Base-by-base conservation (phyloP, 2,888 invertebrate species). In the Nomada goodeniana region DNA sequence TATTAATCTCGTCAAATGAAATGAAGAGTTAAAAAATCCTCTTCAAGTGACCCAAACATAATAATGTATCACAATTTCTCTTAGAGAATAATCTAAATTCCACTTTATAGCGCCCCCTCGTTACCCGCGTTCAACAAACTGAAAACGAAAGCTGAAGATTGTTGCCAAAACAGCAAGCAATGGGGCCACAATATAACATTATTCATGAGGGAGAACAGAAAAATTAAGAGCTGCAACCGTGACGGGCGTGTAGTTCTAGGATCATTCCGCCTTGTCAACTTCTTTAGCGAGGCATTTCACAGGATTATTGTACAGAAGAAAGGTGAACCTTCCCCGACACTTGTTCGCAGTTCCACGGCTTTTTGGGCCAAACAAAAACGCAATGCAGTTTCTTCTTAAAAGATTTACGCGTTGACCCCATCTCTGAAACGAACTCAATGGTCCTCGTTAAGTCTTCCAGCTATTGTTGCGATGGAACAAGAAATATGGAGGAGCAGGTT, bases 381-480 rank as follows among this genome's bases (percentile, higher is more conserved):
- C n/a, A 55, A 47, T 55, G 23, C 5, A 55, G 72, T 76, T 55
- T 29, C 55, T 71, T 50, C 72, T 23, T 0, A 5, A 23, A 47
- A 55, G 76, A 76, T 76, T 76, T 76, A 76, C 71, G 47, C 3
- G 55, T 20, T 52, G 71, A 36, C 29, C 53, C 23, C 20, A 70
- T 55, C 75, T 29, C 18, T 44, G 60, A 44, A 29, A 36, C 42
- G 20, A 42, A 2, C 60, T 44, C 36, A 5, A 18, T 23, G 42
- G 52, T 61, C 52, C 52, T 23, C 44, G 63, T 29, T 47, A 18
- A 50, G 60, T 69, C 57, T n/a, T 57, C n/a, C 57, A 18, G 18
- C 57, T 57, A 69, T 44, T 26, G 57, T 57, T 55, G 11, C 55
- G 36, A 42, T 13, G 47, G 47, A 13, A 7, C 2, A 44, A 44